phyloP scores from a whole-genome alignment of 2,888 invertebrate genomes.

The Acleris holmiana region DNA sequence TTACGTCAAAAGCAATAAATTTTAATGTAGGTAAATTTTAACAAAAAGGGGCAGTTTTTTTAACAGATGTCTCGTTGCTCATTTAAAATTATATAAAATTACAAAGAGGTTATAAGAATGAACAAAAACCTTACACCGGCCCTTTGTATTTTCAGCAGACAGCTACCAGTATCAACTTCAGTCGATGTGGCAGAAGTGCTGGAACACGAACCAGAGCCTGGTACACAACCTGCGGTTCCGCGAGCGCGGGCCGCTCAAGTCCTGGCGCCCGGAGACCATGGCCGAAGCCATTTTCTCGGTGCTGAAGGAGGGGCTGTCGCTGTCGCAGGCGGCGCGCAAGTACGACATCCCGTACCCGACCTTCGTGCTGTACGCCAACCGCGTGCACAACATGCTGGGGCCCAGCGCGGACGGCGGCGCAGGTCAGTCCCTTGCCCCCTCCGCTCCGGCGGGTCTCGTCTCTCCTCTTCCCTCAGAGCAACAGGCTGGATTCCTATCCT shows the following conservation, averaged over 20 bases:
- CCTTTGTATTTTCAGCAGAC: slow-evolving; percentile 88
- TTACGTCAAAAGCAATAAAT: too few relatives aligned
- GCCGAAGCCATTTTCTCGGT: slow-evolving; percentile 97
- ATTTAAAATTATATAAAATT: too few relatives aligned
- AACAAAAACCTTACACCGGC: slow-evolving; percentile 46
- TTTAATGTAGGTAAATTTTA: too few relatives aligned
- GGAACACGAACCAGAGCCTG: slow-evolving; percentile 96
- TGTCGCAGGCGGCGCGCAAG: slow-evolving; percentile 96
- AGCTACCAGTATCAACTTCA: slow-evolving; percentile 98
- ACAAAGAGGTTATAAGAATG: neutral
- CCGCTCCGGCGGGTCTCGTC: neutral
- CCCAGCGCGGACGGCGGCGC: slow-evolving; percentile 96
- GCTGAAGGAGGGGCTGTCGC: slow-evolving; percentile 93
- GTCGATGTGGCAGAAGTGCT: slow-evolving; percentile 98
- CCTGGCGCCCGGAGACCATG: slow-evolving; percentile 97
- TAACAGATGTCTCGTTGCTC: too few relatives aligned
- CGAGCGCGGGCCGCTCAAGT: slow-evolving; percentile 95
- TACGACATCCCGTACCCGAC: slow-evolving; percentile 98
- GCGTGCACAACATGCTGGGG: slow-evolving; percentile 97
- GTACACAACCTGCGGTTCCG: slow-evolving; percentile 96
- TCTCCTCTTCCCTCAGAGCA: slow-evolving; percentile 4
- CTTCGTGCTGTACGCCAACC: slow-evolving; percentile 95
- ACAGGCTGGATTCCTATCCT: neutral
- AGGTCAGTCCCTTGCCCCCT: slow-evolving; percentile 85
- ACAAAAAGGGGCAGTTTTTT: too few relatives aligned